A percentile compares a stretch with the other conserved stretches of the same genome.
phyloP scores from a whole-genome alignment of 2,797 vertebrate species.

The Neoniphon sammara region DNA sequence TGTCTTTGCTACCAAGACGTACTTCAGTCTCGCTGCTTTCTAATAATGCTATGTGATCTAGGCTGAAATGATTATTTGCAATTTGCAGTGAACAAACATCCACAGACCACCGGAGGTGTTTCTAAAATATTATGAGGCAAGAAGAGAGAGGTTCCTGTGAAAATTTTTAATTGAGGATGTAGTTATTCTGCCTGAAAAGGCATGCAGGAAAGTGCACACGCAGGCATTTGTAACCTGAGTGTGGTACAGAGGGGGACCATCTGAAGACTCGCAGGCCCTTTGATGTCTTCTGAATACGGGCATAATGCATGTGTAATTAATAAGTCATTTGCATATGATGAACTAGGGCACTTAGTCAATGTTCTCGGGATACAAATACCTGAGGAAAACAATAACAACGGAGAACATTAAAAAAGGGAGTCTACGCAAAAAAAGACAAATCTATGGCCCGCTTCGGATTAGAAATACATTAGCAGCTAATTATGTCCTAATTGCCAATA shows the following conservation, averaged over 20 bases:
- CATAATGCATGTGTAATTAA: constrained; percentile 99
- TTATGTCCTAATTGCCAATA: constrained; percentile 99
- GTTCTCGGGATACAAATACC: constrained; percentile 97
- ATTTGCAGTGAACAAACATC: constrained; percentile 73
- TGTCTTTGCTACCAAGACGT: constrained; percentile 32
- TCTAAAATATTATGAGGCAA: constrained; percentile 92
- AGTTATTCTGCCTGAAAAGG: constrained; percentile 78
- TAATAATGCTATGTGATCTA: constrained; percentile 68
- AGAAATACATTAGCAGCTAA: constrained; percentile 99
- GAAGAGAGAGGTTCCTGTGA: constrained; percentile 91
- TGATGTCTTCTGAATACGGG: constrained; percentile 91
- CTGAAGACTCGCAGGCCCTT: constrained; percentile 86
- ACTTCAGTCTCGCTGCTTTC: constrained; percentile 53
- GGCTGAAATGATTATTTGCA: constrained; percentile 71
- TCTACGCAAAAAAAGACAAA: constrained; percentile 90
- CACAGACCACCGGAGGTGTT: constrained; percentile 88
- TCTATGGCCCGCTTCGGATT: constrained; percentile 98
- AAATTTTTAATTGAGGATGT: constrained; percentile 93
- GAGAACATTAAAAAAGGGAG: constrained; percentile 96
- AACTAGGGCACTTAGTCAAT: constrained; percentile 97
- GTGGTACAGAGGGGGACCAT: constrained; percentile 78
- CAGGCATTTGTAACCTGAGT: constrained; percentile 82
- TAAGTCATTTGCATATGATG: constrained; percentile 99
- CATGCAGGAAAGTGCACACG: constrained; percentile 80
- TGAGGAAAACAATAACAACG: constrained; percentile 90